A percentile compares a stretch with the other conserved stretches of the same genome.
Evolutionary conservation across 2,113 vertebrate species (phyloP).

Genomic region (Bombycilla garrulus): DNA sequence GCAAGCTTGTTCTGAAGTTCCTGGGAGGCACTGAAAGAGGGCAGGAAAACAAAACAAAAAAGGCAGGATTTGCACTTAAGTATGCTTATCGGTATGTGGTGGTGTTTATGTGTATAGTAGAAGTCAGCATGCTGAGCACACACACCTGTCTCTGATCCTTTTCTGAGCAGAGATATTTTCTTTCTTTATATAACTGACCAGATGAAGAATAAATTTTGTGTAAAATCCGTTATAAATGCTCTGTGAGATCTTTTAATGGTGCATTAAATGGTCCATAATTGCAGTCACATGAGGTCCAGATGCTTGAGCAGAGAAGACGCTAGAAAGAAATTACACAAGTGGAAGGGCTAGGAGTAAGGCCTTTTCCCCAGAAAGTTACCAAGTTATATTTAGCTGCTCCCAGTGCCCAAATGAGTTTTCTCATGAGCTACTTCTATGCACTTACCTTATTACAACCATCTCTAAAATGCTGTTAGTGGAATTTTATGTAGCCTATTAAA

Average conservation of each 20-base stretch:
- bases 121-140: not conserved
- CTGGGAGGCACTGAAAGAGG: not conserved
- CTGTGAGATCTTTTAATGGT: not conserved
- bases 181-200: not conserved
- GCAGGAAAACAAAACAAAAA: not conserved
- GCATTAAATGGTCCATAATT: not conserved
- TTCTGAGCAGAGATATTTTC: not conserved
- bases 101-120: not conserved
- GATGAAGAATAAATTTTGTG: not conserved
- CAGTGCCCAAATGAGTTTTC: not conserved
- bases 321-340: not conserved
- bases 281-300: not conserved
- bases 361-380: not conserved
- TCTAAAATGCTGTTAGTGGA: not conserved
- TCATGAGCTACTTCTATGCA: not conserved
- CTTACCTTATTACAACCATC: not conserved
- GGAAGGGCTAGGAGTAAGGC: not conserved
- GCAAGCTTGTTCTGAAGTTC: not conserved
- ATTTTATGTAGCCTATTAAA: not conserved
- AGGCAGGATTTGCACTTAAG: not conserved
- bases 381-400: not conserved
- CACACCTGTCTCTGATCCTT: not conserved
- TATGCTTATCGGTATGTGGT: not conserved
- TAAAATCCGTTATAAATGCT: not conserved
- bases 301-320: not conserved